phyloP scores from a whole-genome alignment of 2,888 invertebrate species.

The Macrosoma leucophasiata region DNA sequence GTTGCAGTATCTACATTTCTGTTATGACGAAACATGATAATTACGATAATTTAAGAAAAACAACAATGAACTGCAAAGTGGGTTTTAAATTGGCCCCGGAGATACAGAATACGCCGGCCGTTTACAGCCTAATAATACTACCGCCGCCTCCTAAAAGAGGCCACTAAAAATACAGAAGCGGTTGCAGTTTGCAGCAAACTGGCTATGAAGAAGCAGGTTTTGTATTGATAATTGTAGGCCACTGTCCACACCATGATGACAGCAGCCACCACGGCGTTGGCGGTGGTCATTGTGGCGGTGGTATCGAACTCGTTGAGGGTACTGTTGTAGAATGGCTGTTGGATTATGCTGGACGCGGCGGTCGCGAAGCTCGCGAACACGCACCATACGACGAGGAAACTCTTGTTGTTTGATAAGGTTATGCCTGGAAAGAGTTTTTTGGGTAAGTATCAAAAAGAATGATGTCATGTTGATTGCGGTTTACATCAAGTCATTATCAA shows the following conservation, averaged over 20 bases:
- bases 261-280: conserved; percentile 53
- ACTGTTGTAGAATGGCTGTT: conserved; percentile 59
- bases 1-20: too few species aligned
- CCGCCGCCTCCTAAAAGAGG: conserved; percentile 55
- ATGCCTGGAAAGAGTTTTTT: conserved; percentile 43
- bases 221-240: conserved; percentile 51
- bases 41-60: too few species aligned
- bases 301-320: conserved; percentile 64
- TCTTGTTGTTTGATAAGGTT: conserved; percentile 47
- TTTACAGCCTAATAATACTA: too few species aligned
- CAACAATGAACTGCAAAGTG: too few species aligned
- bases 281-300: conserved; percentile 59
- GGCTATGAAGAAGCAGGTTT: conserved; percentile 56
- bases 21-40: too few species aligned
- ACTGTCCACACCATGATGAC: conserved; percentile 55
- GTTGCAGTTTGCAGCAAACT: conserved; percentile 51
- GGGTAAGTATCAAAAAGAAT: background rate
- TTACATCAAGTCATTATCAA: too few species aligned
- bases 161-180: conserved; percentile 47
- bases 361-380: conserved; percentile 60
- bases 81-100: too few species aligned
- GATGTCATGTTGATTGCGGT: too few species aligned
- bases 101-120: too few species aligned
- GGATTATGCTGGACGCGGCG: conserved; percentile 52
- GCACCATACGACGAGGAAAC: conserved; percentile 59